These are phyloP conservation scores for Dinoponera quadriceps DNA, from an alignment of 1,140 invertebrate genomes.

Conservation along the genomic window DNA sequence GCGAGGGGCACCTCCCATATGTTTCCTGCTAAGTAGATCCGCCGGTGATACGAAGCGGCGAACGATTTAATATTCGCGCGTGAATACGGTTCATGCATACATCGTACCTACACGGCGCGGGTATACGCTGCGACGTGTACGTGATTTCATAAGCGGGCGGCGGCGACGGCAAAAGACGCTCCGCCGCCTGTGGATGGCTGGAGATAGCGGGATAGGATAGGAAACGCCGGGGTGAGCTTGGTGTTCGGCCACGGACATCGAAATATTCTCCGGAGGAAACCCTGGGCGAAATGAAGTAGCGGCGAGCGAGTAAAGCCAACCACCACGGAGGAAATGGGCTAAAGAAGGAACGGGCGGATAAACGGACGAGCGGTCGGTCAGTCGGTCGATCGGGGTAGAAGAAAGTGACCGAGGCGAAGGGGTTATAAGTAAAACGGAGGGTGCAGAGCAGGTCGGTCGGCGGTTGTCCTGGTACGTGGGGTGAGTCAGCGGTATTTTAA, in stretches of 20 bases:
- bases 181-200: not conserved
- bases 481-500: constrained; percentile 85
- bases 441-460: constrained; percentile 53
- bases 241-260: constrained; percentile 35
- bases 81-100: constrained; percentile 48
- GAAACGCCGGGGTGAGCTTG: constrained; percentile 30
- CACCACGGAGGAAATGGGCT: constrained; percentile 69
- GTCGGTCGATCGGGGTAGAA: not conserved
- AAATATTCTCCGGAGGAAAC: constrained; percentile 55
- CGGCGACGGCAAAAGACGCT: not conserved
- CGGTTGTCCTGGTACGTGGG: constrained; percentile 65
- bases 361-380: constrained; percentile 21
- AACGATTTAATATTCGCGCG: constrained; percentile 65
- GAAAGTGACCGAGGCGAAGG: constrained; percentile 34
- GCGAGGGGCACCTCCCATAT: constrained; percentile 50
- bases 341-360: constrained; percentile 63
- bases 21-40: constrained; percentile 27
- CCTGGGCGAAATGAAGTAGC: constrained; percentile 63
- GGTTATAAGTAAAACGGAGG: constrained; percentile 43
- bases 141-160: constrained; percentile 56
- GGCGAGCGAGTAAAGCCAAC: constrained; percentile 51
- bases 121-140: constrained; percentile 28
- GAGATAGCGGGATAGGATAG: not conserved
- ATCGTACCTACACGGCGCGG: constrained; percentile 25
- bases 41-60: constrained; percentile 38